Evolutionary conservation across 2,113 vertebrate species (phyloP), one percentile per base, ranked within the genome.

Genomic region (Caranx melampygus): DNA sequence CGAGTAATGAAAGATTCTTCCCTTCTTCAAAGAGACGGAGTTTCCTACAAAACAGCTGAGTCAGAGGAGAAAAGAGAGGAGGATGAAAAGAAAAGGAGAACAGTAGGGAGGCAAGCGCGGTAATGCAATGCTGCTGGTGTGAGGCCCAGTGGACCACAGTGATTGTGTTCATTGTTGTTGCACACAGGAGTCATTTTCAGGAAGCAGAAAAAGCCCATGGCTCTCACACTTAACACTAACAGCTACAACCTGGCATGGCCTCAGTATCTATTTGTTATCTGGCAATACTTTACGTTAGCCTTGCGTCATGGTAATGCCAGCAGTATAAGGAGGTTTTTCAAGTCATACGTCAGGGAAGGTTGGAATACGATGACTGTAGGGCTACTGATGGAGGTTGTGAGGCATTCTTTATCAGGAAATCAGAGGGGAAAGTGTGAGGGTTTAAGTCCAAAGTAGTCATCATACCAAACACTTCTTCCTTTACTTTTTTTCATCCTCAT

Each of bases 1-100:
- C 79, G 80, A 92, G 92, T 95, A 95, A 95, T 95, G 95, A 95
- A 93, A 95, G 95, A 95, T 95, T 92, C 89, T 92, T 91, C 87
- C 91, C 72, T 78, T 93, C 94, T 95, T 95, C 94, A 95, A 95
- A 95, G 93, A 81, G 81, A 91, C 81, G 87, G 83, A 90, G 92
- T 92, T 95, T 95, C 94, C 93, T 94, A 89, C 93, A 89, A 93
- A 95, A 94, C 87, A 89, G 94, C 94, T 95, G 94, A 95, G 94
- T 95, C 94, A 95, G 94, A 91, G 82, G 76, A 90, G 89, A 90
- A 86, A 90, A 91, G 85, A 91, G 88, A 73, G 82, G 81, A 69
- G 87, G 92, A 90, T 91, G 89, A 93, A 89, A 93, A 92, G 87
- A 91, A 89, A 86, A 82, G 82, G 79, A 69, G 85, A 89, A 89